These are phyloP conservation scores for Callopanchax toddi DNA, from an alignment of 2,113 vertebrate genomes.

Conservation along the genomic window DNA sequence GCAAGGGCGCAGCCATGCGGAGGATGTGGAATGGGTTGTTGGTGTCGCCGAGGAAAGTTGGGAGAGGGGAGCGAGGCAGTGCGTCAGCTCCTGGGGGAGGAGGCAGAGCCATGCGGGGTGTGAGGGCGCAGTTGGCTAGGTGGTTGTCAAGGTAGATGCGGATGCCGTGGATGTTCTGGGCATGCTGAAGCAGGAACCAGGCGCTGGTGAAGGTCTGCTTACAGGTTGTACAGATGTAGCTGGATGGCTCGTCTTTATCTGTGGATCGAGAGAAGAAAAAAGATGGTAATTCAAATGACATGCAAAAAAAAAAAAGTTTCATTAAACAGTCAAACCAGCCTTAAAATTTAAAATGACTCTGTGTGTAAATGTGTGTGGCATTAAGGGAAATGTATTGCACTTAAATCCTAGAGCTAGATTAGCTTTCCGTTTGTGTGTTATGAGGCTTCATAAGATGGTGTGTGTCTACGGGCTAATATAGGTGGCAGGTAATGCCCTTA, in stretches of 20 bases:
- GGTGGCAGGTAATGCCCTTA: conserved; percentile 98
- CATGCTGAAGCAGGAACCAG: conserved; percentile 99
- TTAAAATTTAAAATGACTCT: neutral
- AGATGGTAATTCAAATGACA: neutral
- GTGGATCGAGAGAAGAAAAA: conserved; percentile 62
- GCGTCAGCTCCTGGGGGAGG: conserved; percentile 90
- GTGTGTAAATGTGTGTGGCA: neutral
- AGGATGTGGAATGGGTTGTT: conserved; percentile 96
- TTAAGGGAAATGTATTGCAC: conserved; percentile 1
- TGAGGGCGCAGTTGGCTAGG: conserved; percentile 91
- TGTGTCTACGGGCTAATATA: conserved; percentile 92
- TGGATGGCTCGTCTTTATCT: conserved; percentile 99
- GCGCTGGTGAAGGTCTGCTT: conserved; percentile 99
- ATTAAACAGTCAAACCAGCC: neutral
- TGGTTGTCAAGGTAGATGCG: conserved; percentile 99
- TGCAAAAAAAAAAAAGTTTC: neutral
- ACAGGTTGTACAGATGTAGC: conserved; percentile 99
- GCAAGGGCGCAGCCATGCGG: conserved; percentile 94
- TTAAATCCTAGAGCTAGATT: conserved; percentile 10
- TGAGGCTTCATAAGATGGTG: conserved; percentile 40
- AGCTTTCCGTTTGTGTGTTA: conserved; percentile 10
- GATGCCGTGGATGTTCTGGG: conserved; percentile 98
- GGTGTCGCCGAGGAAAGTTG: conserved; percentile 94
- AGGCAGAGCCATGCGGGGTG: conserved; percentile 95
- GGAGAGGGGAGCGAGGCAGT: conserved; percentile 93